These are phyloP conservation scores for Tenebrio molitor DNA, from an alignment of 1,140 invertebrate genomes.

Conservation along the genomic window DNA sequence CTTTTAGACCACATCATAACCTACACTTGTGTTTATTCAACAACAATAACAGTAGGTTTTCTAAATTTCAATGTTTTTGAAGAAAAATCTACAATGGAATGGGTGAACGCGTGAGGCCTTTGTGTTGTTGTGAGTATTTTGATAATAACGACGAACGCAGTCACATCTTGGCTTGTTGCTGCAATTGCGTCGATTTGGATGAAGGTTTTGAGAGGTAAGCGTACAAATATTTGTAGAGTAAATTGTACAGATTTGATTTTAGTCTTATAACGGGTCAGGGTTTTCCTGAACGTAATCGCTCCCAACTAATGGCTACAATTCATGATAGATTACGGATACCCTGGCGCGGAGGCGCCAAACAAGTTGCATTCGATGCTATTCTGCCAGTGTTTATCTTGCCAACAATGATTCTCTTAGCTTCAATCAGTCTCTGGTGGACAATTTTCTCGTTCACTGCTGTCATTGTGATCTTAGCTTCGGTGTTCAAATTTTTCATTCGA, in stretches of 20 bases:
- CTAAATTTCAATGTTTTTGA: too few relatives aligned
- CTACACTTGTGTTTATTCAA: too few relatives aligned
- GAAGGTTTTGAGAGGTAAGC: slow-evolving; percentile 67
- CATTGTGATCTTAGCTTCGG: slow-evolving; percentile 73
- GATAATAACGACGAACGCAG: slow-evolving; percentile 67
- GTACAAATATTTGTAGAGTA: neutral
- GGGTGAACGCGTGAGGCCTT: slow-evolving; percentile 55
- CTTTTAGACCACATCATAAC: too few relatives aligned
- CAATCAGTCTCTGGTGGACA: slow-evolving; percentile 73
- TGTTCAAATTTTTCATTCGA: slow-evolving; percentile 73
- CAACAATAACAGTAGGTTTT: too few relatives aligned
- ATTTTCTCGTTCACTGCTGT: slow-evolving; percentile 75
- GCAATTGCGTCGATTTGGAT: slow-evolving; percentile 72
- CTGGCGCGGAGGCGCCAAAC: slow-evolving; percentile 71
- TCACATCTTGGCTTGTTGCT: slow-evolving; percentile 72
- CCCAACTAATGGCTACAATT: slow-evolving; percentile 64
- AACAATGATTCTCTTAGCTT: slow-evolving; percentile 71
- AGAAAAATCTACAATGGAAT: slow-evolving; percentile 8
- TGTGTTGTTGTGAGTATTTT: slow-evolving; percentile 74
- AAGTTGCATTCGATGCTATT: slow-evolving; percentile 71
- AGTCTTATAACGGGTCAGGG: slow-evolving; percentile 58
- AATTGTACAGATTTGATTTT: slow-evolving; percentile 24
- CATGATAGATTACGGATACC: slow-evolving; percentile 71
- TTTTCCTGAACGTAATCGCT: slow-evolving; percentile 52
- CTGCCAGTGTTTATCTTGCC: slow-evolving; percentile 77